Base-by-base conservation (phyloP, 1,140 invertebrate genomes). In the Pararge aegeria region DNA sequence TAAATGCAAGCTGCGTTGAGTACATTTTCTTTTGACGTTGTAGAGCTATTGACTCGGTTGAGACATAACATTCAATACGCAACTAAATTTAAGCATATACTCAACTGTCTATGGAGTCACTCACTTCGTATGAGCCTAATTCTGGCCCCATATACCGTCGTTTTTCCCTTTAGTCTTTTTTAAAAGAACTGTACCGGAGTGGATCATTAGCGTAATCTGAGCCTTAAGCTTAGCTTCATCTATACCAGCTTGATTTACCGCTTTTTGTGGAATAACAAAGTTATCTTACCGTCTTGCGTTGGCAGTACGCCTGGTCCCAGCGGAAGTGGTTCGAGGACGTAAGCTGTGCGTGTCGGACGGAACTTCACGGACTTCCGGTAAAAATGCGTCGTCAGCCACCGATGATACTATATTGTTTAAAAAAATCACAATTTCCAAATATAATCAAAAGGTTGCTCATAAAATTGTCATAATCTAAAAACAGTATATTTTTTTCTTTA, bases 341-440 rank as follows among this genome's bases (percentile, higher is more conserved):
- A 83, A 62, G 51, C 68, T 80, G 24, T 78, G 68, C 1, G 69
- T 56, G 40, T 87, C 84, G 5, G 79, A 52, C 0, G 80, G 79
- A 19, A 71, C 62, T 42, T 87, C 85, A 2, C 72, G 78, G 18
- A 80, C 75, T 77, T 88, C 87, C 0, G 87, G 78, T 15, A 88
- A 57, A 65, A 90, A 90, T 2, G 86, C 80, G 51, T 91, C 92
- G 20, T 93, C 91, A 0, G 87, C 90, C 29, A 91, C 89, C 3
- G 92, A 92, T 37, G 78, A 70, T 30, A 80, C 83, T 83, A 60
- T 5, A 50, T 44, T 46, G 19, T 52, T 34, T 15, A 15, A 42
- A 18, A 49, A 46, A 20, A 55, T 50, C 48, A 27, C 16, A 16
- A n/a, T 16, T 40, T 56, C n/a, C 42, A n/a, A n/a, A n/a, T n/a